Evolutionary conservation across 2,888 invertebrate species (phyloP), one percentile per base, ranked within the genome.

Genomic region (Tanypteryx hageni): DNA sequence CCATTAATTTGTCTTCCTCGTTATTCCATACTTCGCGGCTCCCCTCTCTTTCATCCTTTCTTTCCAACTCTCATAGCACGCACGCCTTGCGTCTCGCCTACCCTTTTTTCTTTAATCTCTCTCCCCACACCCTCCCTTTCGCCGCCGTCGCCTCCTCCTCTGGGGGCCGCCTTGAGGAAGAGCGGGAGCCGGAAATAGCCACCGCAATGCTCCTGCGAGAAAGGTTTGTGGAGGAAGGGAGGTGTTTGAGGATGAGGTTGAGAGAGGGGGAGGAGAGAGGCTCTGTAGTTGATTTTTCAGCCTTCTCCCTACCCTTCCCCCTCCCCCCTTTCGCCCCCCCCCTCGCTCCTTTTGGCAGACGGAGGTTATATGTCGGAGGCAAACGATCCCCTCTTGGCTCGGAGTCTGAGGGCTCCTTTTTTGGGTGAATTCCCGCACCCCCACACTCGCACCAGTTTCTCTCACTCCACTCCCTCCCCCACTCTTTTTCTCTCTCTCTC

Each of bases 351-450:
- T 58, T 58, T 22, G 58, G 58, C 58, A 57, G 85, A 58, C 22
- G 85, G 85, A 84, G 16, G 84, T 84, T 84, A n/a, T 57, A 57
- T 84, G 84, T 84, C 84, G 84, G 84, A 89, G 89, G 89, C 89
- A 89, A 89, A 89, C 89, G 89, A 89, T 89, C 89, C 64, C 89
- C 68, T 56, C 56, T 82, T 82, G 31, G 82, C 56, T n/a, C 56
- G n/a, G 44, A 44, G 82, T 14, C 58, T 61, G 61, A 59, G 86
- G 27, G 56, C 89, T 64, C 89, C 89, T 89, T 89, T 68, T 68
- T 89, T 89, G 89, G 89, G 89, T 64, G 89, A 64, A 68, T 89
- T 89, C 89, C 89, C 89, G 89, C 89, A 89, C 64, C 89, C 61
- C 86, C 59, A 31, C 61, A 61, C 13, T 13, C 16, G 31, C 31